These are phyloP conservation scores for Melopsittacus undulatus DNA, from an alignment of 2,797 vertebrate genomes.

Conservation along the genomic window DNA sequence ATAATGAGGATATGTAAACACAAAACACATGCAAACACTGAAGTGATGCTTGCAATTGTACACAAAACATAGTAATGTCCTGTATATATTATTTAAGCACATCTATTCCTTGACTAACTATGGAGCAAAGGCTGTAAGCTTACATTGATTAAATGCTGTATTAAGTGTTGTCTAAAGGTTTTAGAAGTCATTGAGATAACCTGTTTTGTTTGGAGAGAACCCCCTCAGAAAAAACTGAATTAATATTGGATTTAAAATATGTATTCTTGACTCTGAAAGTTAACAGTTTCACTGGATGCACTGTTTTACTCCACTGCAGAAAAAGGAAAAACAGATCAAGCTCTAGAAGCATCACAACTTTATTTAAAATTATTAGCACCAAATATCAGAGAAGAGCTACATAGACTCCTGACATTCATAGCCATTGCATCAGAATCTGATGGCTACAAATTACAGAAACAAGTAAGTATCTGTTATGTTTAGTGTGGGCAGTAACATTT, in stretches of 20 bases:
- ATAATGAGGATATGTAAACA: neutral
- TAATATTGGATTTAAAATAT: neutral
- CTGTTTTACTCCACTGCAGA: conserved; percentile 57
- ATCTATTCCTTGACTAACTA: neutral
- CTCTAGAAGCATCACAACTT: conserved; percentile 82
- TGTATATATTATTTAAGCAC: neutral
- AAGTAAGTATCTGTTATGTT: conserved; percentile 64
- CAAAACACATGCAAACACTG: neutral
- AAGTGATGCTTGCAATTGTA: neutral
- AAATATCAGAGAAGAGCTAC: conserved; percentile 81
- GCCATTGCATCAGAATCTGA: conserved; percentile 70
- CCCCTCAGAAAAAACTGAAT: accelerated
- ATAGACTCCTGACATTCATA: conserved; percentile 81
- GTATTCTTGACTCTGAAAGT: neutral
- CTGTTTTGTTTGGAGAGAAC: neutral
- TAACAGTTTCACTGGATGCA: neutral
- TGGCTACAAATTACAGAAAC: conserved; percentile 82
- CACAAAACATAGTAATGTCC: neutral
- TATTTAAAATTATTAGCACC: conserved; percentile 81
- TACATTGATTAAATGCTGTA: neutral
- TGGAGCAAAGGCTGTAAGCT: neutral
- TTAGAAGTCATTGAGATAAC: neutral
- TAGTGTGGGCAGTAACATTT: neutral
- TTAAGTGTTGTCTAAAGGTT: neutral
- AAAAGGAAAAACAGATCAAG: conserved; percentile 73